Base-by-base conservation (phyloP, 2,888 invertebrate genomes). In the Nysson spinosus region DNA sequence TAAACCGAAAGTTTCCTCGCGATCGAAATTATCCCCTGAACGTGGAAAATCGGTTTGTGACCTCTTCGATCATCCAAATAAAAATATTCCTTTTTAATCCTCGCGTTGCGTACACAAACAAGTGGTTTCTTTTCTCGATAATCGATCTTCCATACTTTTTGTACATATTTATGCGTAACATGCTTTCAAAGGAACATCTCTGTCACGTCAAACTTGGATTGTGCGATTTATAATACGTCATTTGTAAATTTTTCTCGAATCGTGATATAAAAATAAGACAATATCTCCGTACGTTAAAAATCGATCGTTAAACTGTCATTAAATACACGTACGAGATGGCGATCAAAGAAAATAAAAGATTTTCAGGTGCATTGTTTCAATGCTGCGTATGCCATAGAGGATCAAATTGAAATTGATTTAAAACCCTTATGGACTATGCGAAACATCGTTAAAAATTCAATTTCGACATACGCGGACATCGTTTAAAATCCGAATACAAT, bases 131-230 rank as follows among this genome's bases (percentile, higher is more conserved):
- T 51, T 63, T n/a, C n/a, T n/a, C n/a, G 46, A 50, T 50, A 7
- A 51, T 56, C 62, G 35, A 24, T 49, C 55, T 52, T 57, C 47
- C 49, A 32, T 43, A 43, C 22, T n/a, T 50, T 61, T 67, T 65
- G 67, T 67, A 67, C 67, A 65, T 67, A 42, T 50, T 67, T 64
- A 55, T 55, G 51, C 65, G 65, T 63, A n/a, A 49, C 40, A 32
- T 62, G 51, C 58, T 39, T 62, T 56, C 49, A 62, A 52, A 71
- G 56, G 70, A 66, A 70, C 62, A 64, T 64, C 56, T 30, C 49
- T 54, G 54, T 28, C 42, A 35, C 49, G 32, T 42, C 44, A 54
- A 60, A 52, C 60, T 50, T 56, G 35, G 52, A 47, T 67, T 67
- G 54, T 63, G 64, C 61, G 69, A 60, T 71, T 42, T 22, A 44